Evolutionary conservation across 92 coral and sea anemone genomes (phyloP), one percentile per base, ranked within the genome.

Genomic region (Paramuricea clavata): DNA sequence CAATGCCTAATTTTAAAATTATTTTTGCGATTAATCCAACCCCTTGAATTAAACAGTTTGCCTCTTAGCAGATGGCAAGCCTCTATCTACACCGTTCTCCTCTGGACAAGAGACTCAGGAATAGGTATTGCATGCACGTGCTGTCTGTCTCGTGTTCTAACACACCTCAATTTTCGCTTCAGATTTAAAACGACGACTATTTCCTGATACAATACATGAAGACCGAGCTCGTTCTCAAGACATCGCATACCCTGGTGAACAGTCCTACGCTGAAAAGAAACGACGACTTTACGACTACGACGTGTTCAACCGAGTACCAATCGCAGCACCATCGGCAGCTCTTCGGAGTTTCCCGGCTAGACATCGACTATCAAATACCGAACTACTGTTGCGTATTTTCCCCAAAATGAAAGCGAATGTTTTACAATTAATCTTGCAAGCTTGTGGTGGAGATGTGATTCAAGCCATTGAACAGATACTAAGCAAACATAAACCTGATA

Each of bases 391-490:
- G 73, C 94, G 97, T 28, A 91, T 96, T 34, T 96, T 96, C 76
- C 99, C 99, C 44, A 96, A 94, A 82, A 96, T 96, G 34, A 96
- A 96, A 89, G 93, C 93, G 60, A 94, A 95, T 85, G 92, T 96
- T 31, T 72, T 96, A n/a, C 99, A 96, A 61, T 87, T 96, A 16
- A 88, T 96, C 74, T 93, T 96, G 16, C 98, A 96, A 65, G 95
- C 99, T 9, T 94, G 97, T 34, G 95, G 96, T 33, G 98, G 98
- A 25, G 99, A 96, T 50, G 85, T 96, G 41, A 95, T 93, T 12
- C 99, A 96, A 85, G 97, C 99, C 31, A 96, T 96, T 12, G 99
- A 96, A 80, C 98, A 96, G 34, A 95, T 96, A 71, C 83, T 96
- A 21, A 81, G 93, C 8, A 95, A 95, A 54, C 91, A 93, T 80